Percentiles rank a stretch among this genome's conserved stretches.
phyloP scores from a whole-genome alignment of 1,140 invertebrate genomes.

The Tachypleus tridentatus region DNA sequence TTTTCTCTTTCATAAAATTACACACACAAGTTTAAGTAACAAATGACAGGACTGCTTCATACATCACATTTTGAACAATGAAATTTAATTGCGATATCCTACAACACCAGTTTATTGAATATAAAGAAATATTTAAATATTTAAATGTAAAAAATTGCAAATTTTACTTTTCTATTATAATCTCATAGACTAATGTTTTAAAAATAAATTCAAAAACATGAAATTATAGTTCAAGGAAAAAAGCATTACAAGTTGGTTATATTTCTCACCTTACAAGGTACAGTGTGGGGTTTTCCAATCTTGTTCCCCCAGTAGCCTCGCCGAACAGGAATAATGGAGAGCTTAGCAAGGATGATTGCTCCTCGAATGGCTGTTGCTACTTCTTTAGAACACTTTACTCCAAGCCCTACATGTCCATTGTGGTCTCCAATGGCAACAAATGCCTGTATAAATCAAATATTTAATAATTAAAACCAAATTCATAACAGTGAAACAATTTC shows the following conservation, averaged over 20 bases:
- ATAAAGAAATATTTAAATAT: too few species aligned
- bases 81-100: too few species aligned
- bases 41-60: too few species aligned
- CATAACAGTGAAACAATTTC: too few species aligned
- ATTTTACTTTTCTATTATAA: too few species aligned
- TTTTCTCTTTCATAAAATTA: too few species aligned
- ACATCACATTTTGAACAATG: too few species aligned
- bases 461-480: too few species aligned
- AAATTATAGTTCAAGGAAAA: not conserved
- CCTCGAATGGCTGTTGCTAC: slow-evolving; percentile 99
- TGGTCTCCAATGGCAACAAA: slow-evolving; percentile 91
- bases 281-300: slow-evolving; percentile 98
- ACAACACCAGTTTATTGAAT: too few species aligned
- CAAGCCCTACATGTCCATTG: slow-evolving; percentile 97
- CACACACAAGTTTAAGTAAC: too few species aligned
- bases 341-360: slow-evolving; percentile 95
- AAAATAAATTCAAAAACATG: not conserved
- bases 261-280: slow-evolving; percentile 83
- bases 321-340: slow-evolving; percentile 95
- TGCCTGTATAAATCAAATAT: slow-evolving; percentile 29
- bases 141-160: too few species aligned
- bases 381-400: slow-evolving; percentile 99
- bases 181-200: not conserved
- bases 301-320: slow-evolving; percentile 99
- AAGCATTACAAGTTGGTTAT: slow-evolving; percentile 18